Percentiles rank a stretch among this genome's conserved stretches.
Evolutionary conservation across 2,888 invertebrate species (phyloP).

Genomic region (Heliothis peltigera): DNA sequence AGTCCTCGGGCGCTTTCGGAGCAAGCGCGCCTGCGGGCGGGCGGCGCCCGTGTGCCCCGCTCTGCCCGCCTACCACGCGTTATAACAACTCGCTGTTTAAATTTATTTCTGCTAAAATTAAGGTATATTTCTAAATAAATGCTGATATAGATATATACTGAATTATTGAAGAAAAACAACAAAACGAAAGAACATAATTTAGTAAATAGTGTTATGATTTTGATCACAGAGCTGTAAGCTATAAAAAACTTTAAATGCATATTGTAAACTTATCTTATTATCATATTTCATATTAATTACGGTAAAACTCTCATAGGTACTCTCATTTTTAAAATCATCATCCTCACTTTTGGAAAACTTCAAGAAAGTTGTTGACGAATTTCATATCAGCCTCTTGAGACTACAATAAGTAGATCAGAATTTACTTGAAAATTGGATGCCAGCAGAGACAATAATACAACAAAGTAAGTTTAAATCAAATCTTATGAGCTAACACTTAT

Average conservation of each 20-base stretch:
- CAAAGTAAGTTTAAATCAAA: neutral
- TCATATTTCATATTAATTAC: no score
- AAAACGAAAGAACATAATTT: no score
- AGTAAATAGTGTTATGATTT: no score
- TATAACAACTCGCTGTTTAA: conserved; percentile 78
- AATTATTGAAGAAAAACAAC: no score
- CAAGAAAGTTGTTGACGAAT: no score
- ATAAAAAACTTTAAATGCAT: no score
- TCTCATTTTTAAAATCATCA: no score
- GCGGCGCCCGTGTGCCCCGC: conserved; percentile 83
- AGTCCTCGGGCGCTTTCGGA: conserved; percentile 86
- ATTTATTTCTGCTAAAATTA: conserved; percentile 79
- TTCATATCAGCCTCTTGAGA: neutral
- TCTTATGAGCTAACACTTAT: neutral
- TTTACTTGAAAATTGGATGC: neutral
- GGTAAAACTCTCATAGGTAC: no score
- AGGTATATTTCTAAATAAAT: conserved; percentile 73
- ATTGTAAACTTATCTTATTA: no score
- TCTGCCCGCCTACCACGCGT: conserved; percentile 76
- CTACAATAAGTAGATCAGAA: neutral
- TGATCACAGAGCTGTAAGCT: no score
- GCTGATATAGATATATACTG: conserved; percentile 11
- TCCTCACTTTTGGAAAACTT: no score
- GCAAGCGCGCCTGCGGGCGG: conserved; percentile 88
- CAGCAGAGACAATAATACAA: neutral